Evolutionary conservation across 2,113 vertebrate genomes (phyloP), one percentile per base, ranked within the genome.

Genomic region (Cryptomyrus ogoouensis): DNA sequence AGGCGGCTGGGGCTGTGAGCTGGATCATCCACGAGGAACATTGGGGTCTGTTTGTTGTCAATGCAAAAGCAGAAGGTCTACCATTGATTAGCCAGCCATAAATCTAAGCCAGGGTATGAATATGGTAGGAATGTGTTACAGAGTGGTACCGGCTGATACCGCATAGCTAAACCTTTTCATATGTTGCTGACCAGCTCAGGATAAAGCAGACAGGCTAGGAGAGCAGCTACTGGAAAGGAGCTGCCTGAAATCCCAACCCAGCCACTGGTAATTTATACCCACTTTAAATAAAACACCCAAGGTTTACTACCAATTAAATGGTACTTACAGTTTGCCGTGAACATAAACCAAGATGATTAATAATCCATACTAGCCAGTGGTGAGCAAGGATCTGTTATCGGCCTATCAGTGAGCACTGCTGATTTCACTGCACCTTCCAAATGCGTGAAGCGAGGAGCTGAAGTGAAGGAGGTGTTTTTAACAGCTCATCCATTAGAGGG

Each of bases 291-390:
- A 97, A 98, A 98, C 96, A 96, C 92, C 94, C 93, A 92, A 94
- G 95, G 91, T 98, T 98, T 97, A 97, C 96, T 97, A 96, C 97
- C 97, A 97, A 97, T 98, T 97, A 97, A 97, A 97, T 95, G 95
- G 96, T 96, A 96, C 97, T 98, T 97, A 95, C 91, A 93, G 89
- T 56, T 47, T 46, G 15, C 90, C 31, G 95, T 97, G 97, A 98
- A 96, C 95, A 95, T 95, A 94, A 96, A 96, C 97, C 74, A 80
- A 42, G 35, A 80, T 35, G 74, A 80, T 42, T 80, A 80, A 80
- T 80, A 80, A 80, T 42, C 74, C 74, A 19, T 8, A 93, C 95
- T 95, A 96, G 95, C 74, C 31, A 95, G 95, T 95, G 96, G 95
- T 0, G 35, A 7, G 74, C 13, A 12, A 94, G 90, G 93, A 93